These are phyloP conservation scores for Pitta sordida DNA, from an alignment of 2,113 vertebrate genomes.

Conservation along the genomic window DNA sequence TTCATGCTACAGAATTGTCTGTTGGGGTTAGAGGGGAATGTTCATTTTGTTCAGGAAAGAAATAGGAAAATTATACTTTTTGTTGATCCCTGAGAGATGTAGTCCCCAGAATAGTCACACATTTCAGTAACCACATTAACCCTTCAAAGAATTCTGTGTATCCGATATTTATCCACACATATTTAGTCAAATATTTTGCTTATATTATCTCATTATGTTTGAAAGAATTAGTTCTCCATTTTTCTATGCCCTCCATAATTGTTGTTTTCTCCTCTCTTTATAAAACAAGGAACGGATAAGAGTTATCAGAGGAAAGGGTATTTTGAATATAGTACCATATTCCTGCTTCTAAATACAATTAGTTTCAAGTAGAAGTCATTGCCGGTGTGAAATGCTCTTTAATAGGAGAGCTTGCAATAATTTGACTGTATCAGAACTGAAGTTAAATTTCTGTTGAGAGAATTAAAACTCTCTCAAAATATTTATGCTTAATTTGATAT, in stretches of 20 bases:
- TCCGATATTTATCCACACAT: neutral
- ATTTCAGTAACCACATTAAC: neutral
- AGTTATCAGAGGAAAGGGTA: neutral
- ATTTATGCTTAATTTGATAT: neutral
- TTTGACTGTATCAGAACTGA: neutral
- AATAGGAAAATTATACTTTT: neutral
- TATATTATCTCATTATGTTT: neutral
- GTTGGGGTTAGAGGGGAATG: rapidly evolving
- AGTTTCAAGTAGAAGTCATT: neutral
- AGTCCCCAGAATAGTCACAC: neutral
- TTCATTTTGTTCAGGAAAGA: neutral
- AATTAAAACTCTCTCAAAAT: neutral
- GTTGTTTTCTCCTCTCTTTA: neutral
- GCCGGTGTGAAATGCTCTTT: neutral
- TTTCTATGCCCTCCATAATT: neutral
- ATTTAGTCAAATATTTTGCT: neutral
- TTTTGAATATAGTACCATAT: neutral
- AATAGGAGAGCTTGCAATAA: neutral
- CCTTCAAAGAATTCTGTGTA: neutral
- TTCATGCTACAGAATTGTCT: neutral
- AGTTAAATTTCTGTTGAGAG: neutral
- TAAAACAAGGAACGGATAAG: neutral
- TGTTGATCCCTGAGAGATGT: neutral
- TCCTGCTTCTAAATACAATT: neutral
- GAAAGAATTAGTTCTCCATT: neutral